Conservation (phyloP, 2,888 invertebrate genomes). For the Epinotia demarniana region DNA sequence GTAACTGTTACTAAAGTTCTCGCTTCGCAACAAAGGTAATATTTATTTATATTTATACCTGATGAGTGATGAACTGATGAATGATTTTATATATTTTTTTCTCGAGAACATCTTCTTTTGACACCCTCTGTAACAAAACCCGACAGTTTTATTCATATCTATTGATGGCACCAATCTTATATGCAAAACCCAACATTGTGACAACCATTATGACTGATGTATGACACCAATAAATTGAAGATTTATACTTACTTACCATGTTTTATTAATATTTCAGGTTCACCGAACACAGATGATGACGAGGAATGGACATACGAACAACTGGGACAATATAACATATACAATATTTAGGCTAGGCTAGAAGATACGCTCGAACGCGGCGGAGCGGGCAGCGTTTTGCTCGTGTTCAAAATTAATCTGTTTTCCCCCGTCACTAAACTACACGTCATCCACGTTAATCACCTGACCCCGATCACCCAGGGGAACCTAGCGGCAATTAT, state of each 20-base stretch:
- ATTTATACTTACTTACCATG: background rate
- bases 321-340: constrained; percentile 49
- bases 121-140: no score
- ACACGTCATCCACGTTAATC: no score
- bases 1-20: background rate
- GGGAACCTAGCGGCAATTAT: no score
- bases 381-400: no score
- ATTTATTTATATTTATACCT: no score
- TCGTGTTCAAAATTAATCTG: background rate
- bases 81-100: no score
- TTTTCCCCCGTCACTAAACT: no score
- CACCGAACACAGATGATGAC: constrained; percentile 50
- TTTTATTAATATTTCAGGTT: constrained; percentile 9
- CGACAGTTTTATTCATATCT: background rate
- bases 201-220: background rate
- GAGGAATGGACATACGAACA: constrained; percentile 61
- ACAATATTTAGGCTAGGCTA: constrained; percentile 32
- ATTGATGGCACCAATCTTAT: background rate
- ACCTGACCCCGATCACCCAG: no score
- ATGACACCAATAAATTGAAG: background rate
- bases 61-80: no score
- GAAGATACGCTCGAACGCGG: background rate
- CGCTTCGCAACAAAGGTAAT: background rate
- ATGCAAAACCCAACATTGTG: background rate
- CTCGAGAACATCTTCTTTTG: no score